Percentiles rank a stretch among this genome's conserved stretches.
phyloP scores from a whole-genome alignment of 2,113 vertebrate species.

The Mugil cephalus region DNA sequence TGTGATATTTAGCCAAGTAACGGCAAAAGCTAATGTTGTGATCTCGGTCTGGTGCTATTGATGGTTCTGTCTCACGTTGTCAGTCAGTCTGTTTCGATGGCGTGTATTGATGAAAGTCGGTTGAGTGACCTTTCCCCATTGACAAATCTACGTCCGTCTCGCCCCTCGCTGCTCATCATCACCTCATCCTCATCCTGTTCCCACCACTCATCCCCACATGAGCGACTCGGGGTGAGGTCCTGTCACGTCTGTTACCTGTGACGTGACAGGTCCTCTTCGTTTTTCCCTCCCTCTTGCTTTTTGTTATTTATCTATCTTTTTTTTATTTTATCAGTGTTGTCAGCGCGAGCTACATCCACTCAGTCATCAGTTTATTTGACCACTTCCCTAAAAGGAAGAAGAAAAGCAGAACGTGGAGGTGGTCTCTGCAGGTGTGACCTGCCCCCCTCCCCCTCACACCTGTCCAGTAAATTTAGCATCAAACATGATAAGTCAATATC shows the following conservation, averaged over 20 bases:
- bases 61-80: slow-evolving; percentile 68
- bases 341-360: slow-evolving; percentile 7
- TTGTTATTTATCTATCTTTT: too few species aligned
- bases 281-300: too few species aligned
- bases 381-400: slow-evolving; percentile 1
- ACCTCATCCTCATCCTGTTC: slow-evolving; percentile 56
- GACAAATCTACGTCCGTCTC: slow-evolving; percentile 42
- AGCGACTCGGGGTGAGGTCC: slow-evolving; percentile 48
- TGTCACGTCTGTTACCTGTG: slow-evolving; percentile 53
- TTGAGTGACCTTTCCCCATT: slow-evolving; percentile 54
- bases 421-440: slow-evolving; percentile 32
- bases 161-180: slow-evolving; percentile 53
- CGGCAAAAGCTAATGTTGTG: slow-evolving; percentile 70
- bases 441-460: slow-evolving; percentile 8
- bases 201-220: slow-evolving; percentile 54
- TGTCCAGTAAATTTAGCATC: slow-evolving; percentile 27
- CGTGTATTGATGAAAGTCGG: slow-evolving; percentile 69
- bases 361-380: slow-evolving; percentile 36
- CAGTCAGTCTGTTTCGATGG: slow-evolving; percentile 65
- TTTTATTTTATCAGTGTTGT: slow-evolving; percentile 53
- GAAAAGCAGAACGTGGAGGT: not conserved
- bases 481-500: slow-evolving; percentile 1
- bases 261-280: slow-evolving; percentile 51
- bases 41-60: slow-evolving; percentile 73
- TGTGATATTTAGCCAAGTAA: slow-evolving; percentile 76